Evolutionary conservation across 2,888 invertebrate genomes (phyloP).

Genomic region (Miltochrista miniata): DNA sequence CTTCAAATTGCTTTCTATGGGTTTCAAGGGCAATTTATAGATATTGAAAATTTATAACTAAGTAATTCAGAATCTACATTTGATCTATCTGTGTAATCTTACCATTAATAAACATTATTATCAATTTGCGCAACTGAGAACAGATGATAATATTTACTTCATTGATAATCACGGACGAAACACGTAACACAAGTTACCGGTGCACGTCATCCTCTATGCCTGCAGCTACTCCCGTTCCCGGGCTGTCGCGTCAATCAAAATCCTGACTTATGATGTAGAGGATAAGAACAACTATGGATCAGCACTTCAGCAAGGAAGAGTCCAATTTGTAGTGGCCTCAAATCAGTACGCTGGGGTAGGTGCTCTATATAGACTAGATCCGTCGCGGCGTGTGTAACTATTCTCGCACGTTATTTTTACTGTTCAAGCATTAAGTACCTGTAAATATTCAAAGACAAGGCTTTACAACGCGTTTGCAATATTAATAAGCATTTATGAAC

Average conservation of each 20-base stretch:
- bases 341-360: constrained; percentile 77
- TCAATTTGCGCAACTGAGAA: too few species aligned
- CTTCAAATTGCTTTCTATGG: too few species aligned
- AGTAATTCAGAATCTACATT: too few species aligned
- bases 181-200: constrained; percentile 29
- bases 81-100: too few species aligned
- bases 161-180: constrained; percentile 31
- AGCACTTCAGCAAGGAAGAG: constrained; percentile 68
- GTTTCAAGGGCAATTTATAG: too few species aligned
- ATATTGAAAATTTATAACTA: too few species aligned
- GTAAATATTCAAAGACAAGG: background rate
- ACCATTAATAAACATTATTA: too few species aligned
- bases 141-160: constrained; percentile 16
- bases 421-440: background rate
- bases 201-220: constrained; percentile 58
- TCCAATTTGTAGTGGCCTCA: constrained; percentile 80
- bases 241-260: constrained; percentile 50
- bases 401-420: constrained; percentile 50
- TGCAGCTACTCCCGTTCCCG: constrained; percentile 60
- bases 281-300: constrained; percentile 66
- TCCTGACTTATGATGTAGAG: constrained; percentile 55
- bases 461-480: too few species aligned
- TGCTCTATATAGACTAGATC: constrained; percentile 69
- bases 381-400: constrained; percentile 52
- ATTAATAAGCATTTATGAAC: too few species aligned